These are phyloP conservation scores for Meghimatium bilineatum DNA, from an alignment of 2,888 invertebrate genomes.

Conservation along the genomic window DNA sequence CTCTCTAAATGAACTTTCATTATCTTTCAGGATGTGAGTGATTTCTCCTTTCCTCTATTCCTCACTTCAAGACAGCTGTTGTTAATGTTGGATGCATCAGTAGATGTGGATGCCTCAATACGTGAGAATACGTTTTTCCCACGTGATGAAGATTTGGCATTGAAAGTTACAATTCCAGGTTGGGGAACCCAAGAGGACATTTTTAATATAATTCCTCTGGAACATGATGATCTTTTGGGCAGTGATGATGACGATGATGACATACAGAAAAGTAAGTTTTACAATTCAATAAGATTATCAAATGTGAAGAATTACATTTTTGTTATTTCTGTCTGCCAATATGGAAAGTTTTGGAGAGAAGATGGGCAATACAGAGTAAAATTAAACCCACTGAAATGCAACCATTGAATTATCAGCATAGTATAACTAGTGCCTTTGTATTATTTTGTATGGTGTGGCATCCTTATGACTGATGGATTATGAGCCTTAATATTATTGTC, in stretches of 20 bases:
- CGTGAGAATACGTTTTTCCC: constrained; percentile 65
- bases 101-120: constrained; percentile 61
- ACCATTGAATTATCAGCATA: no score
- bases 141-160: constrained; percentile 63
- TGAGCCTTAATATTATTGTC: no score
- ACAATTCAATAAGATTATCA: background rate
- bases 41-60: constrained; percentile 65
- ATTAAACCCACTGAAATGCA: no score
- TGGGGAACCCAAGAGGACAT: constrained; percentile 55
- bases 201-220: constrained; percentile 50
- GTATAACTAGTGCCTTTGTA: no score
- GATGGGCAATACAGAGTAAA: no score
- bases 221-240: constrained; percentile 53
- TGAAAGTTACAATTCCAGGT: constrained; percentile 49
- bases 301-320: no score
- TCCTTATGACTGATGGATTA: no score
- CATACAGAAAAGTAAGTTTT: background rate
- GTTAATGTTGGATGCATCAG: constrained; percentile 68
- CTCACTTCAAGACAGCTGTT: constrained; percentile 68
- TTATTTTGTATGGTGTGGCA: no score
- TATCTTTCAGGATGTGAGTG: constrained; percentile 48
- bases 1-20: no score
- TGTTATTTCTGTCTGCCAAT: no score
- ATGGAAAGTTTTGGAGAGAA: no score
- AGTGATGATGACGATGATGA: constrained; percentile 55